These are phyloP conservation scores for Agrypnus murinus DNA, from an alignment of 2,888 invertebrate genomes.

Conservation along the genomic window DNA sequence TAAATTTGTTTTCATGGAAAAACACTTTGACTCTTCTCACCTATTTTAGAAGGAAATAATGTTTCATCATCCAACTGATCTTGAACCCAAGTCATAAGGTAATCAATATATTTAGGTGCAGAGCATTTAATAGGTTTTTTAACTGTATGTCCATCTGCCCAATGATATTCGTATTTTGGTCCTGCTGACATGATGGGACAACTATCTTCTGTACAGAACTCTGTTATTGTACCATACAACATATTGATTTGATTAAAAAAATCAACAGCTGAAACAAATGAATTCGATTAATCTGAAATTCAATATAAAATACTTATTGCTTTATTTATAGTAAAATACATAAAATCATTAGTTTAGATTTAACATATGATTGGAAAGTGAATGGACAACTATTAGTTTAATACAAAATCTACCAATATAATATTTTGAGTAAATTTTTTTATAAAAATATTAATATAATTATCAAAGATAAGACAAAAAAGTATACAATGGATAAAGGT, in stretches of 20 bases:
- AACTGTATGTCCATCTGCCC: slow-evolving; percentile 98
- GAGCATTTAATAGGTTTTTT: slow-evolving; percentile 99
- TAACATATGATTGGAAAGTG: no score
- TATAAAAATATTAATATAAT: no score
- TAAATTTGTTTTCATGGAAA: slow-evolving; percentile 11
- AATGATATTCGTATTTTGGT: slow-evolving; percentile 99
- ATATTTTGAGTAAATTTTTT: no score
- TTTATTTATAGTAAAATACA: no score
- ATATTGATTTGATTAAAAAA: slow-evolving; percentile 99
- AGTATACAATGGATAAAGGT: no score
- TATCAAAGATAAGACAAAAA: no score
- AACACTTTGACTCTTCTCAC: slow-evolving; percentile 67
- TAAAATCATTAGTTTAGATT: no score
- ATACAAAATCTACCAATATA: no score
- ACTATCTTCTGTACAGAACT: slow-evolving; percentile 98
- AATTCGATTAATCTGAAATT: no score
- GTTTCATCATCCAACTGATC: slow-evolving; percentile 99
- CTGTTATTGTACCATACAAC: slow-evolving; percentile 99
- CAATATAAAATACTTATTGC: no score
- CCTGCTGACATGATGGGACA: slow-evolving; percentile 99
- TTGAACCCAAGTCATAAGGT: slow-evolving; percentile 99
- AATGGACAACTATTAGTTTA: no score
- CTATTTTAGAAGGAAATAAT: slow-evolving; percentile 98
- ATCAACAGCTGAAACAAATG: slow-evolving; percentile 91
- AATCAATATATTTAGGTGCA: slow-evolving; percentile 99